Conservation (phyloP, 2,888 invertebrate species). For the Sphaeridia pumilis region DNA sequence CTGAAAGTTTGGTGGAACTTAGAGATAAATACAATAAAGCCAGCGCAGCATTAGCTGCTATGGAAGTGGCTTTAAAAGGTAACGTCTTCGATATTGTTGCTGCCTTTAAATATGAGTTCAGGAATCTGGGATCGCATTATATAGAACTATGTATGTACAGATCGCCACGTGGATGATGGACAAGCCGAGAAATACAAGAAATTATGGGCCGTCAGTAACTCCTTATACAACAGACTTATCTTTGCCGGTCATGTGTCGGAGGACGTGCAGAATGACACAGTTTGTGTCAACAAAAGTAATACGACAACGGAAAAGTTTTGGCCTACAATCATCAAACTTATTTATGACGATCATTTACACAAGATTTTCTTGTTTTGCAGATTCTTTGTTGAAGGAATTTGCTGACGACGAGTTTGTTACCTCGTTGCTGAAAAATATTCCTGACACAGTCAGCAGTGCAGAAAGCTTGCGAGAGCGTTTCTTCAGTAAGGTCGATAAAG, state of each 20-base stretch:
- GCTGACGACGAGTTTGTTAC: constrained; percentile 22
- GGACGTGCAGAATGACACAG: background rate
- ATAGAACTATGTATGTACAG: constrained; percentile 1
- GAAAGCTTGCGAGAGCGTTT: constrained; percentile 24
- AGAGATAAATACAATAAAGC: constrained; percentile 29
- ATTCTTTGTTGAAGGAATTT: constrained; percentile 18
- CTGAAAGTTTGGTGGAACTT: constrained; percentile 28
- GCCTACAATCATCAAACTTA: background rate
- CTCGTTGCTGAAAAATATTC: constrained; percentile 23
- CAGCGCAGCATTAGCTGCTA: constrained; percentile 25
- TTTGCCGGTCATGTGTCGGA: constrained; percentile 15
- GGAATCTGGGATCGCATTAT: no score
- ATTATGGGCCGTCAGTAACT: constrained; percentile 26
- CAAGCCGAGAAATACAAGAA: constrained; percentile 23
- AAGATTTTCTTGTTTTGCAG: constrained; percentile 9
- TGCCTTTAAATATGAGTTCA: no score
- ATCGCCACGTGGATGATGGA: constrained; percentile 17
- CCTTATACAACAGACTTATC: constrained; percentile 20
- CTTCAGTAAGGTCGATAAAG: constrained; percentile 24
- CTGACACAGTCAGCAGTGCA: constrained; percentile 22
- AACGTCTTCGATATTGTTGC: no score
- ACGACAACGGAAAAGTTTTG: background rate
- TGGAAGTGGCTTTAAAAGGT: constrained; percentile 29
- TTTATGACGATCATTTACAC: background rate
- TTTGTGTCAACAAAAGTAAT: constrained; percentile 18